Base-by-base conservation (phyloP, 30 jellyfish, hydroid and myxozoan species). In the Aurelia coerulea region DNA sequence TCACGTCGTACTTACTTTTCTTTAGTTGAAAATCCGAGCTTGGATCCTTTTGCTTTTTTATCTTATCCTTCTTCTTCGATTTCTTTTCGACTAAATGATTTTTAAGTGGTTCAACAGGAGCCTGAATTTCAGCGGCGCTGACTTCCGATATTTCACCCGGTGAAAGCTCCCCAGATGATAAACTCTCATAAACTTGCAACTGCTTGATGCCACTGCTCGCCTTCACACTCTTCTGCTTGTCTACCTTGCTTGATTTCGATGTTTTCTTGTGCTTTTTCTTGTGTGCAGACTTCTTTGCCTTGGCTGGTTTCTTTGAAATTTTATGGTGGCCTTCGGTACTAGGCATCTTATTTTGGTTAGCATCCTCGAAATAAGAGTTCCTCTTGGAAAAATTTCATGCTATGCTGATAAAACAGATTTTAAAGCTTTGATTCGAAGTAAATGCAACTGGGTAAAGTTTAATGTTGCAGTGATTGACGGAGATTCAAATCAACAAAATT, bases 341-440 rank as follows among this genome's bases (percentile, higher is more conserved):
- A 76, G 96, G 96, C 96, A 87, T 87, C 73, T 76, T 87, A 75
- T 87, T 37, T 76, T 87, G 96, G 96, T 87, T 87, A 67, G 72
- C 96, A 87, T 87, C 96, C 90, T 87, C 92, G 92, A 50, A 83
- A 83, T 66, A 70, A 83, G 63, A 59, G 42, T 51, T 16, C 75
- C 63, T 39, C 62, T 33, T 17, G 65, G 42, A 31, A 69, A 39
- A 83, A 41, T 83, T 68, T 83, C 92, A 83, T 83, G 46, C 63
- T 65, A 71, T 7, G 73, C 37, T 52, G 75, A 73, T 37, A 60
- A 75, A 52, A 34, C 62, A 35, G 39, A 15, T 6, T 69, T 83
- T 83, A 19, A 18, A 4, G 86, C 63, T 71, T 83, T 83, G 62
- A 34, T 19, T 69, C 34, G 49, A 46, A 42, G 32, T 15, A 54